Conservation (phyloP, 2,888 invertebrate species). For the Doris montereyensis region DNA sequence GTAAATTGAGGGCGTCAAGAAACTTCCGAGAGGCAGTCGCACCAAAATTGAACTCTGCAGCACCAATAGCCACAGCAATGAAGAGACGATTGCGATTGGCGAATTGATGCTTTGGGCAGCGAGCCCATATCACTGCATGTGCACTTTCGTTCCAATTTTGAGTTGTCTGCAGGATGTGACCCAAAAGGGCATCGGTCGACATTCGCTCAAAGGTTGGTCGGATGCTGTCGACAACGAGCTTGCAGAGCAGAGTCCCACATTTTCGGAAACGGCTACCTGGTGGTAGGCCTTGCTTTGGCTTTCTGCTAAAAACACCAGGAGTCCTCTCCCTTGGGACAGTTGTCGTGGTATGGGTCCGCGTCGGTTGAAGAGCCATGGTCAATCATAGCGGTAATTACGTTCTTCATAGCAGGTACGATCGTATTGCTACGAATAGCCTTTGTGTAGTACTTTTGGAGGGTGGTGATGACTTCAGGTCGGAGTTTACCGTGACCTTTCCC, state of each 20-base stretch:
- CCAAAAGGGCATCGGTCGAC: conserved; percentile 1
- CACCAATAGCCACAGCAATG: conserved; percentile 12
- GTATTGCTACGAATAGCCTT: too few species aligned
- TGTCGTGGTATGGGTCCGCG: too few species aligned
- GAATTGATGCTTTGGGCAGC: conserved; percentile 31
- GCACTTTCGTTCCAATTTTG: conserved; percentile 32
- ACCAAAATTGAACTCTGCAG: conserved; percentile 35
- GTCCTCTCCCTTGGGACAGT: conserved; percentile 25
- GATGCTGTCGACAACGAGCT: conserved; percentile 1
- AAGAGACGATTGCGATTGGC: neutral
- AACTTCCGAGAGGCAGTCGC: conserved; percentile 18
- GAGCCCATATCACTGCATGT: conserved; percentile 27
- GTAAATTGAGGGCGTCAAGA: conserved; percentile 7
- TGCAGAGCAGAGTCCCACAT: conserved; percentile 1
- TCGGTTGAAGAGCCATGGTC: neutral
- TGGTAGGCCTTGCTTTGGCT: conserved; percentile 7
- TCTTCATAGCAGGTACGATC: neutral
- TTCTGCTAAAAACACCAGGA: conserved; percentile 31
- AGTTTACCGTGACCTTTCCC: neutral
- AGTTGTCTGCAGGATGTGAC: conserved; percentile 3
- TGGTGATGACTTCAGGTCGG: neutral
- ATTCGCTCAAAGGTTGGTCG: conserved; percentile 8
- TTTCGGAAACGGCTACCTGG: conserved; percentile 3
- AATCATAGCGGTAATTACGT: neutral
- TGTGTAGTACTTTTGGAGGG: neutral